These are phyloP conservation scores for Cavia aperea DNA, from an alignment of 2,113 vertebrate species.

Conservation along the genomic window DNA sequence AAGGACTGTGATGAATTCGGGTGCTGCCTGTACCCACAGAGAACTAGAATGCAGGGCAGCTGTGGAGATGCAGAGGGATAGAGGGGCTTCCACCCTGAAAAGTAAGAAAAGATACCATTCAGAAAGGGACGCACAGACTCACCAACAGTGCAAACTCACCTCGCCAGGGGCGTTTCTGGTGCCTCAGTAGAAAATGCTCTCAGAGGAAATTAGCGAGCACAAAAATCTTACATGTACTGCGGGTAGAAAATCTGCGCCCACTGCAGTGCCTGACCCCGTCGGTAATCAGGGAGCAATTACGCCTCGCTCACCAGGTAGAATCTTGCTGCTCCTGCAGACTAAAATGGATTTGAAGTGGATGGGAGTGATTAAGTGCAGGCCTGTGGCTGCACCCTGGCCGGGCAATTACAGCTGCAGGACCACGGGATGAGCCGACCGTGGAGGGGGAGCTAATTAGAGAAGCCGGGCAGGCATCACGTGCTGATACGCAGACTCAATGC, in stretches of 20 bases:
- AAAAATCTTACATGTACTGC: background rate
- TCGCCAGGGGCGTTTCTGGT: background rate
- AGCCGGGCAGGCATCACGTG: background rate
- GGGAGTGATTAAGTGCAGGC: conserved; percentile 25
- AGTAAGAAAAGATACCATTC: background rate
- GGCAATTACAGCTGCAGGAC: conserved; percentile 18
- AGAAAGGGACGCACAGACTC: background rate
- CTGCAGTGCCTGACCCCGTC: conserved; percentile 1
- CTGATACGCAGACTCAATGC: background rate
- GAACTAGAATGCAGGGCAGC: background rate
- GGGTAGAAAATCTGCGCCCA: background rate
- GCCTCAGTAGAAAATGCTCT: background rate
- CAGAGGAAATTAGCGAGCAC: conserved; percentile 18
- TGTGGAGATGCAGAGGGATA: background rate
- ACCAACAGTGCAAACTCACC: background rate
- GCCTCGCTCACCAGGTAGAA: background rate
- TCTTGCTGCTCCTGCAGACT: conserved; percentile 11
- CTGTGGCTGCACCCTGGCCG: background rate
- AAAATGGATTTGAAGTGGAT: conserved; percentile 54
- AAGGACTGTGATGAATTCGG: background rate
- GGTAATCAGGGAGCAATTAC: conserved; percentile 49
- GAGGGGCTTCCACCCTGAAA: background rate
- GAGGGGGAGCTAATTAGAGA: conserved; percentile 33
- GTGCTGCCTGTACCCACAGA: background rate
- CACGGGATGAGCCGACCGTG: background rate